Conservation (phyloP, 2,113 vertebrate species). For the Anoplopoma fimbria region DNA sequence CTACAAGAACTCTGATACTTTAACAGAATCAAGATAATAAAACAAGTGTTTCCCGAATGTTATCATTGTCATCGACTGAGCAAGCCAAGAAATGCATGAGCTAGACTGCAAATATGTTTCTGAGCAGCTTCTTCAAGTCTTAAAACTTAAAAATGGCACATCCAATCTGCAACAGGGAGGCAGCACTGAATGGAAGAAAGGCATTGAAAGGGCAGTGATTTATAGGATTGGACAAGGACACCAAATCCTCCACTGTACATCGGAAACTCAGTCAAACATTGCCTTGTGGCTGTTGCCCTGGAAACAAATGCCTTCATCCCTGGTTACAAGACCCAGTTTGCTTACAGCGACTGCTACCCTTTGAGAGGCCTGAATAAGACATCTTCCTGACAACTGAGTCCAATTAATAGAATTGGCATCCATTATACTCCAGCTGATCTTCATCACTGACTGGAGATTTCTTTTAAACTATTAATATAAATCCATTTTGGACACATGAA, state of each 20-base stretch:
- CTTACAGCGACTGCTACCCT: conserved; percentile 35
- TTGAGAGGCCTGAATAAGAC: conserved; percentile 18
- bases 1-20: neutral
- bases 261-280: conserved; percentile 20
- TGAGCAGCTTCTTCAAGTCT: neutral
- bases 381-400: conserved; percentile 35
- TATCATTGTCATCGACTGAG: neutral
- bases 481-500: neutral
- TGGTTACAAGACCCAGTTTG: conserved; percentile 61
- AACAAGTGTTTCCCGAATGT: neutral
- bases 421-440: neutral
- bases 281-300: conserved; percentile 65
- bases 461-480: neutral
- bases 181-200: neutral
- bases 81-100: neutral
- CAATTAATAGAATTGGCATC: conserved; percentile 1
- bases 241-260: conserved; percentile 16
- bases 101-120: neutral
- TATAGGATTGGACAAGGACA: neutral
- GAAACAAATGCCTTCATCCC: conserved; percentile 68
- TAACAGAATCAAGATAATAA: neutral
- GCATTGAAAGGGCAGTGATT: neutral
- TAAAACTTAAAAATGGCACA: neutral
- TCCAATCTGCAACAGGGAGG: neutral
- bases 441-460: neutral